Conservation (phyloP, 2,113 vertebrate genomes). For the Tyto alba region DNA sequence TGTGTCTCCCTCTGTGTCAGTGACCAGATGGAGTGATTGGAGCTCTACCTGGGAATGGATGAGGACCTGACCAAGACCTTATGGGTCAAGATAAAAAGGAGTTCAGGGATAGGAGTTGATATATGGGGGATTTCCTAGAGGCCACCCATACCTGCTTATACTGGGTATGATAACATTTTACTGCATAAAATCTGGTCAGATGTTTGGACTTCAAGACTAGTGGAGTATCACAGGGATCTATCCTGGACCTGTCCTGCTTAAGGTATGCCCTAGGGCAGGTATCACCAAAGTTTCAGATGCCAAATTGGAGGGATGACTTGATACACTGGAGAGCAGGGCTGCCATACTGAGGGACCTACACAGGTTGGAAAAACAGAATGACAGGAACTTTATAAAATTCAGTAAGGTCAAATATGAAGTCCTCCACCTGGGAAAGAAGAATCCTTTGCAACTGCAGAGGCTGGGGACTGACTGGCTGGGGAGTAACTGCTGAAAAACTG, state of each 20-base stretch:
- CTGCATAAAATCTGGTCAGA: no score
- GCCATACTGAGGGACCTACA: background rate
- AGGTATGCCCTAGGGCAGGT: background rate
- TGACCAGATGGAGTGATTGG: background rate
- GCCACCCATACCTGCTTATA: no score
- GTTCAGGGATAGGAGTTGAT: no score
- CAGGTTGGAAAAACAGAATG: background rate
- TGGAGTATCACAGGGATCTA: background rate
- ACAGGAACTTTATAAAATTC: background rate
- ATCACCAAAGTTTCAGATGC: no score
- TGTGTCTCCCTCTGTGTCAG: no score
- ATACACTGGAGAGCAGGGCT: background rate
- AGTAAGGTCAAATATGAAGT: background rate
- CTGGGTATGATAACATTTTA: no score
- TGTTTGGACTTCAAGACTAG: background rate
- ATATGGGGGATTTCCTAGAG: no score
- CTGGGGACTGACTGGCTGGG: background rate
- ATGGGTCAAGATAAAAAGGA: no score
- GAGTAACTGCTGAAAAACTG: background rate
- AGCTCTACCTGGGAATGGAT: background rate
- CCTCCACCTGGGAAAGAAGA: background rate
- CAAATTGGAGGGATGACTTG: background rate
- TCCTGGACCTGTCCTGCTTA: background rate
- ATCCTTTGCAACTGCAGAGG: background rate
- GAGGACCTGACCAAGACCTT: background rate